Percentiles rank a stretch among this genome's conserved stretches.
phyloP scores from a whole-genome alignment of 2,797 vertebrate species.

The Eurystomus glaucurus region DNA sequence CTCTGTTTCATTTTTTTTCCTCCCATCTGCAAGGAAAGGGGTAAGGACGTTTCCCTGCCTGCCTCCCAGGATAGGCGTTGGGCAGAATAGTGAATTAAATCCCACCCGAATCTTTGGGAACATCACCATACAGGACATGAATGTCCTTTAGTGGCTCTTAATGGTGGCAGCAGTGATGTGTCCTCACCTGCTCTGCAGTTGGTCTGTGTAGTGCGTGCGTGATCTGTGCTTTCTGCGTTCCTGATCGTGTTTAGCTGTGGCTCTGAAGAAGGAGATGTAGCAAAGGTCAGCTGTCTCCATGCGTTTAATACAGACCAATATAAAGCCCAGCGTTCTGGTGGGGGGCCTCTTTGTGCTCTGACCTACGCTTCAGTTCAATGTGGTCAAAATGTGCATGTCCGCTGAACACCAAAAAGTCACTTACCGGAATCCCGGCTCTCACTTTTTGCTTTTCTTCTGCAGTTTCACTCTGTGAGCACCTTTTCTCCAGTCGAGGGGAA shows the following conservation, averaged over 20 bases:
- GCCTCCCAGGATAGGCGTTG: background rate
- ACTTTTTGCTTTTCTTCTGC: background rate
- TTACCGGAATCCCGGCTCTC: background rate
- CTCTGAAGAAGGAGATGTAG: background rate
- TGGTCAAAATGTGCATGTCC: background rate
- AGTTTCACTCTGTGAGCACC: constrained; percentile 44
- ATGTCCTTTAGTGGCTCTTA: background rate
- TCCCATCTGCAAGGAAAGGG: background rate
- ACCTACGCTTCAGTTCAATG: fast-evolving
- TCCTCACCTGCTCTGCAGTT: background rate
- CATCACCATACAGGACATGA: fast-evolving
- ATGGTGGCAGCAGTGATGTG: background rate
- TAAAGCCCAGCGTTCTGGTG: fast-evolving
- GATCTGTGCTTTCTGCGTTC: background rate
- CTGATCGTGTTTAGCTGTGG: background rate
- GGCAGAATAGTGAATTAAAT: background rate
- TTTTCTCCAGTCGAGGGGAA: constrained; percentile 67
- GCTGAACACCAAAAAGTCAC: background rate
- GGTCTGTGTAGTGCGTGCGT: background rate
- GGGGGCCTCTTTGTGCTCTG: background rate
- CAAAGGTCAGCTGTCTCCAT: background rate
- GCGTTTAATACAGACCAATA: background rate
- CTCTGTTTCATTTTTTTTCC: constrained; percentile 36
- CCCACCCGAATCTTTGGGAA: background rate
- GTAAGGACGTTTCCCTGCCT: background rate